Evolutionary conservation across 2,888 invertebrate genomes (phyloP).

Genomic region (Digitonthophagus gazella): DNA sequence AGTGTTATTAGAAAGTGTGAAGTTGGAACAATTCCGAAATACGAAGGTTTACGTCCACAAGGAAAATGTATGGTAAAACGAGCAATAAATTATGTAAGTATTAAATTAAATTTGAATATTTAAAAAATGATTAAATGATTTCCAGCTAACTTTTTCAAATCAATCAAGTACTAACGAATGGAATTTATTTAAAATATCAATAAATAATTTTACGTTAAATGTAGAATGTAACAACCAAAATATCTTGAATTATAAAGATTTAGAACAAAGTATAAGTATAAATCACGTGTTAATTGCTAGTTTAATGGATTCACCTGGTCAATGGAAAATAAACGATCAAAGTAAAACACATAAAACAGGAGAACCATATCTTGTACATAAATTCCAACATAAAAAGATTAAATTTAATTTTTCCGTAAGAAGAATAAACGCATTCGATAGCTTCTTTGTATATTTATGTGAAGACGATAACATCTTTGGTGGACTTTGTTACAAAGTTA

Average conservation of each 20-base stretch:
- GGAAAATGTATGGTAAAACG: neutral
- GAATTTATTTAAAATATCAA: neutral
- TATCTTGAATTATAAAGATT: neutral
- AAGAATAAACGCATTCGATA: neutral
- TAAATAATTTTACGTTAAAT: neutral
- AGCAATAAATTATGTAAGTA: no score
- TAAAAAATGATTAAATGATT: no score
- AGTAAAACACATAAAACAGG: neutral
- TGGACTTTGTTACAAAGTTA: neutral
- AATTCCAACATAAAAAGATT: neutral
- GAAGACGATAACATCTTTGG: neutral
- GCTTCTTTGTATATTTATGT: neutral
- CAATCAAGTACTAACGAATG: neutral
- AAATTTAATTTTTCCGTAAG: neutral
- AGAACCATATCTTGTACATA: neutral
- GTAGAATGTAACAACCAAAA: neutral
- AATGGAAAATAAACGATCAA: neutral
- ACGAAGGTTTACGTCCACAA: neutral
- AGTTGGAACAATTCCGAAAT: neutral
- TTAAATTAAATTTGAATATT: no score
- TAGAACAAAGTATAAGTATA: neutral
- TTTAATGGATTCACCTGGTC: neutral
- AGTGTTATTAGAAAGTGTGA: neutral
- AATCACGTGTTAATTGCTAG: neutral
- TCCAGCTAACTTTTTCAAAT: no score